A percentile compares a stretch with the other conserved stretches of the same genome.
These are phyloP conservation scores for Dolomedes plantarius DNA, from an alignment of 2,888 invertebrate species.

Conservation along the genomic window DNA sequence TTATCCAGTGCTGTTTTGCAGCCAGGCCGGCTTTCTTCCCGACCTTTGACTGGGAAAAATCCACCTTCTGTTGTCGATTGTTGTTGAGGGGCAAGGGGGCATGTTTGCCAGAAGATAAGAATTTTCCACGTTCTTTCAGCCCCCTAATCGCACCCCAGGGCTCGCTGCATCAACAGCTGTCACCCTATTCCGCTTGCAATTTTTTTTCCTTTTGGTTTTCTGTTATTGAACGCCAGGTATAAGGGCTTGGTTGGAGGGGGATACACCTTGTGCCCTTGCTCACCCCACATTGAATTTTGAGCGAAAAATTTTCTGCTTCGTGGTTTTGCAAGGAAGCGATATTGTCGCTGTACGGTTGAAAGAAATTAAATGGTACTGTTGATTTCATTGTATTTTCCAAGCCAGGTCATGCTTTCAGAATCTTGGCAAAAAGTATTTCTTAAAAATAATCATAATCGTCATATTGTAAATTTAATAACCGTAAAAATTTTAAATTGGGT, in stretches of 20 bases:
- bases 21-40: not conserved
- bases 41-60: conserved; percentile 10
- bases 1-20: not conserved
- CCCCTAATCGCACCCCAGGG: conserved; percentile 59
- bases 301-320: conserved; percentile 11
- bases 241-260: not conserved
- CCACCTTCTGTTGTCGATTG: conserved; percentile 16
- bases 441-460: too few relatives aligned
- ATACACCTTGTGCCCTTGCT: conserved; percentile 1
- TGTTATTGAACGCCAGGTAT: conserved; percentile 12
- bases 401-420: too few relatives aligned
- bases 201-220: not conserved
- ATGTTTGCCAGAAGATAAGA: conserved; percentile 51
- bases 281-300: not conserved
- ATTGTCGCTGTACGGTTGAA: not conserved
- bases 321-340: not conserved
- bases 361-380: too few relatives aligned
- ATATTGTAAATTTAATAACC: too few relatives aligned
- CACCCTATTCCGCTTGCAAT: conserved; percentile 25
- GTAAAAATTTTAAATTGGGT: too few relatives aligned
- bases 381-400: too few relatives aligned
- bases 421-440: too few relatives aligned
- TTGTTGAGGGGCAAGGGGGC: conserved; percentile 18
- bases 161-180: conserved; percentile 50
- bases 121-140: conserved; percentile 34